These are phyloP conservation scores for Phaedon cochleariae DNA, from an alignment of 2,888 invertebrate species.

Conservation along the genomic window DNA sequence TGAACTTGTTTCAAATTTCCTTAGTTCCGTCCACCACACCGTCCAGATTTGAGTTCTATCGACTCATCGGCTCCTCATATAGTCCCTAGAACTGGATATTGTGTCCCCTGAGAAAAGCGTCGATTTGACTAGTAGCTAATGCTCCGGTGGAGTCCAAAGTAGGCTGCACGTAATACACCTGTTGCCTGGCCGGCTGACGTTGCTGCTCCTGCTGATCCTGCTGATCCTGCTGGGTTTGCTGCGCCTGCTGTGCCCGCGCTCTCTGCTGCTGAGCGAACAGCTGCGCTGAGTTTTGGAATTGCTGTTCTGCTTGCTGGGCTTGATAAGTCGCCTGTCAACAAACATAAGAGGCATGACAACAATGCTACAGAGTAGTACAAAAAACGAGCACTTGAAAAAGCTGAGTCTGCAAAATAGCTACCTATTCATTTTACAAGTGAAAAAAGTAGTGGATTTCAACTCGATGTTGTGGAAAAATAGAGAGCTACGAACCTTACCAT, in stretches of 20 bases:
- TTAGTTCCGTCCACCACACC: background rate
- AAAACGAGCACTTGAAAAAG: too few relatives aligned
- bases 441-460: too few relatives aligned
- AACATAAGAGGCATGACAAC: background rate
- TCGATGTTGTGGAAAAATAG: too few relatives aligned
- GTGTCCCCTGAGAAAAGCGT: slow-evolving; percentile 80
- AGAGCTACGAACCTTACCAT: too few relatives aligned
- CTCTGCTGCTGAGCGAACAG: slow-evolving; percentile 62
- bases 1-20: background rate
- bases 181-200: slow-evolving; percentile 50
- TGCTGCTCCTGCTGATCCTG: slow-evolving; percentile 55
- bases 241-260: slow-evolving; percentile 60
- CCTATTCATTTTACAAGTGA: too few relatives aligned
- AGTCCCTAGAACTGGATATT: slow-evolving; percentile 69
- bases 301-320: slow-evolving; percentile 72
- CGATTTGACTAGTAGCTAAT: slow-evolving; percentile 75
- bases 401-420: too few relatives aligned
- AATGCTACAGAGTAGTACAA: too few relatives aligned
- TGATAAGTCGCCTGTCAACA: slow-evolving; percentile 62
- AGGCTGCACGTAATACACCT: slow-evolving; percentile 70
- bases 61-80: background rate
- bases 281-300: slow-evolving; percentile 67
- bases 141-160: slow-evolving; percentile 50
- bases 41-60: background rate
- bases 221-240: slow-evolving; percentile 47